phyloP scores from a whole-genome alignment of 92 coral and sea anemone species.

The Hydrozoanthus gracilis region DNA sequence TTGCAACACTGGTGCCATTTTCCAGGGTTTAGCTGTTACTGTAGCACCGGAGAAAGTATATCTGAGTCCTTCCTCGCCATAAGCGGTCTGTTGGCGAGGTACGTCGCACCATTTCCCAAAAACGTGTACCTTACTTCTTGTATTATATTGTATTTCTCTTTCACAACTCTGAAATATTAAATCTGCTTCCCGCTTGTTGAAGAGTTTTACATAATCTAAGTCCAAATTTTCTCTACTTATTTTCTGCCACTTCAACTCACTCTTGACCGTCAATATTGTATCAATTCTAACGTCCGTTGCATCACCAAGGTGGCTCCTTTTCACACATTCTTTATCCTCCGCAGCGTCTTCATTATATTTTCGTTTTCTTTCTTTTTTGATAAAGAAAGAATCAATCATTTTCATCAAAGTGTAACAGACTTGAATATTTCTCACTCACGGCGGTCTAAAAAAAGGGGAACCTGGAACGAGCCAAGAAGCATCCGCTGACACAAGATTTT shows the following conservation, averaged over 20 bases:
- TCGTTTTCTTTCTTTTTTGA: conserved; percentile 49
- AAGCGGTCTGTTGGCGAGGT: conserved; percentile 82
- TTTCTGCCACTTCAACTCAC: conserved; percentile 68
- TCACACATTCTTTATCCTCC: not conserved
- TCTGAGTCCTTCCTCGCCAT: conserved; percentile 75
- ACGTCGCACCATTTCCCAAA: conserved; percentile 79
- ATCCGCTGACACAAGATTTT: not conserved
- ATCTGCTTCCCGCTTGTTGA: conserved; percentile 65
- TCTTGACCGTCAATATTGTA: not conserved
- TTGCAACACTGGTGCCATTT: conserved; percentile 69
- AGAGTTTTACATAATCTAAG: conserved; percentile 73
- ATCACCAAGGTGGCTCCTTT: conserved; percentile 9
- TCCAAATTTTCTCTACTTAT: conserved; percentile 72
- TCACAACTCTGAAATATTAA: conserved; percentile 70
- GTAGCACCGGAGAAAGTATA: conserved; percentile 83
- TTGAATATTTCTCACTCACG: too few species aligned
- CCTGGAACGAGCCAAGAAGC: not conserved
- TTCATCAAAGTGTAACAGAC: not conserved
- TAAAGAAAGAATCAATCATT: conserved; percentile 67
- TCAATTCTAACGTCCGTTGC: not conserved
- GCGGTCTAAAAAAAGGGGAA: not conserved
- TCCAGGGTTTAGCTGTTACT: conserved; percentile 79
- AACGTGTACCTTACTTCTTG: conserved; percentile 66
- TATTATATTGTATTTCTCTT: conserved; percentile 69
- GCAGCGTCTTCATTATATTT: conserved; percentile 25